phyloP scores from a whole-genome alignment of 2,888 invertebrate species.

The Lapara coniferarum region DNA sequence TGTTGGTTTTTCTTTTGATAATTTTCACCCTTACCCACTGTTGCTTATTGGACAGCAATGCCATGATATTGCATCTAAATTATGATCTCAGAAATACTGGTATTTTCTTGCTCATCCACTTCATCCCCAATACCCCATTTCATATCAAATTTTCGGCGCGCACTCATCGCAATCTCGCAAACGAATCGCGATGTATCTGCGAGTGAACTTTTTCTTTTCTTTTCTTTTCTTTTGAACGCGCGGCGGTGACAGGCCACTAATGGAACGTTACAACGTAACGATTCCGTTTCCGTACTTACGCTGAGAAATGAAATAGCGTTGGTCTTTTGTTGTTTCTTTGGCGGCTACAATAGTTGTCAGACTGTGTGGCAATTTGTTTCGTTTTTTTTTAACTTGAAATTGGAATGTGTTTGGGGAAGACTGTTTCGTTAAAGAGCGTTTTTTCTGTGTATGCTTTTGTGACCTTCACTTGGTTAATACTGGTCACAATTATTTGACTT shows the following conservation, averaged over 20 bases:
- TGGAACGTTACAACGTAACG: slow-evolving; percentile 68
- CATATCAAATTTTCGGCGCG: background rate
- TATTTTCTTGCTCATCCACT: background rate
- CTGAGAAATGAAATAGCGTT: slow-evolving; percentile 61
- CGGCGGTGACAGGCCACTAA: slow-evolving; percentile 73
- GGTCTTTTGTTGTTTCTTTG: slow-evolving; percentile 52
- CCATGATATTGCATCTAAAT: too few species aligned
- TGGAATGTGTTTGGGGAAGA: background rate
- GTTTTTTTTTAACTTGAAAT: slow-evolving; percentile 23
- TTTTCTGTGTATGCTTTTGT: too few species aligned
- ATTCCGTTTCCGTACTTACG: slow-evolving; percentile 56
- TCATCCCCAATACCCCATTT: background rate
- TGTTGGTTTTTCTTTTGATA: too few species aligned
- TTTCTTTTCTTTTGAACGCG: slow-evolving; percentile 55
- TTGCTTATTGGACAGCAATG: too few species aligned
- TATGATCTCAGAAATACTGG: too few species aligned
- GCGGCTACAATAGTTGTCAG: slow-evolving; percentile 40
- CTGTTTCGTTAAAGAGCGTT: too few species aligned
- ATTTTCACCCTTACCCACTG: too few species aligned
- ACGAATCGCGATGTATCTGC: slow-evolving; percentile 34
- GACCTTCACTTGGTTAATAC: too few species aligned
- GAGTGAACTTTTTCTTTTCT: slow-evolving; percentile 48
- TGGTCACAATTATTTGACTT: too few species aligned
- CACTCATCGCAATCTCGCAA: slow-evolving; percentile 19
- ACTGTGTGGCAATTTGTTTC: slow-evolving; percentile 28